Conservation (phyloP, 2,888 invertebrate species). For the Acrobasis suavella region DNA sequence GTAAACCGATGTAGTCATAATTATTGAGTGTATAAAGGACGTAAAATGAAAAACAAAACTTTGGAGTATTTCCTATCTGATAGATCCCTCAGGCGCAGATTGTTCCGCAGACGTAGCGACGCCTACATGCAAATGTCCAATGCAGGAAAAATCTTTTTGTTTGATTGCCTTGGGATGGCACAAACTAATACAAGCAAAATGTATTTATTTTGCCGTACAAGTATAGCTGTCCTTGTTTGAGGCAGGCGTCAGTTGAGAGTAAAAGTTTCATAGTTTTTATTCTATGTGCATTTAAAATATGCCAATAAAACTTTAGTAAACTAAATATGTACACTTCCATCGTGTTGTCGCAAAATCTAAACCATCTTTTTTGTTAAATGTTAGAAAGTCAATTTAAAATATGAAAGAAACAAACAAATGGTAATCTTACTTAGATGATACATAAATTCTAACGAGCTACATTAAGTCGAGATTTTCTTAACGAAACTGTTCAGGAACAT, state of each 20-base stretch:
- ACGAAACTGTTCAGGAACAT: conserved; percentile 9
- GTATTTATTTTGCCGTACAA: conserved; percentile 3
- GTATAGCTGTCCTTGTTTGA: conserved; percentile 4
- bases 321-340: too few species aligned
- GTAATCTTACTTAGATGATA: too few species aligned
- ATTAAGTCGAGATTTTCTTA: conserved; percentile 4
- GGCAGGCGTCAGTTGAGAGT: conserved; percentile 7
- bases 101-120: too few species aligned
- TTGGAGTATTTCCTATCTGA: neutral
- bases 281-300: neutral
- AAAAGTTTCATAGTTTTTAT: conserved; percentile 3
- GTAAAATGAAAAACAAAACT: neutral
- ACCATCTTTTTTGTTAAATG: too few species aligned
- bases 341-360: too few species aligned
- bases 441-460: neutral
- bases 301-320: too few species aligned
- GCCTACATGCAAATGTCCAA: conserved; percentile 2
- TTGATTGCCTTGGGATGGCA: conserved; percentile 9
- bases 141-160: conserved; percentile 14
- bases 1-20: too few species aligned
- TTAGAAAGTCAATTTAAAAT: too few species aligned
- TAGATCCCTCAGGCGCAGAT: neutral
- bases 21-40: too few species aligned
- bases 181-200: conserved; percentile 11
- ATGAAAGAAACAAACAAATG: too few species aligned